Evolutionary conservation across 1,140 invertebrate genomes (phyloP).

Genomic region (Lepidurus couesii): DNA sequence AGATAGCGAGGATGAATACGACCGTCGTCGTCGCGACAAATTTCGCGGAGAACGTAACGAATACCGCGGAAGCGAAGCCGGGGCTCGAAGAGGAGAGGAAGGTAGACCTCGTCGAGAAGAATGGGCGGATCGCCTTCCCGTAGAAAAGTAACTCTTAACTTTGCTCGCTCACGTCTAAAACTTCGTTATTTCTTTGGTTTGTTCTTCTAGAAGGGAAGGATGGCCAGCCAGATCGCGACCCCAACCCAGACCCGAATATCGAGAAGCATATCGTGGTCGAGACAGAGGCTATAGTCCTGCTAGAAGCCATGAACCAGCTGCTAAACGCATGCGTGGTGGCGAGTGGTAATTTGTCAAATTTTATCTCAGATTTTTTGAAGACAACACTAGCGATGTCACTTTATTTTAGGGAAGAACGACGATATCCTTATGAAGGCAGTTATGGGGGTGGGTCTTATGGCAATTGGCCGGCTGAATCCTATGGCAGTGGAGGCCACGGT

Average conservation of each 20-base stretch:
- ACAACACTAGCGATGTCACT: neutral
- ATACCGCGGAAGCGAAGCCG: conserved; percentile 59
- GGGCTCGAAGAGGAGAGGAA: conserved; percentile 51
- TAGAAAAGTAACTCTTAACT: neutral
- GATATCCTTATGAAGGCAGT: conserved; percentile 41
- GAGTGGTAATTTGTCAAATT: conserved; percentile 55
- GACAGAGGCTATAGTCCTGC: conserved; percentile 66
- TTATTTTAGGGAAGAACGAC: conserved; percentile 42
- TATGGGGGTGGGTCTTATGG: conserved; percentile 40
- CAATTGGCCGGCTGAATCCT: conserved; percentile 23
- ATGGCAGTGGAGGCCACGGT: neutral
- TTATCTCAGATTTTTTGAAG: neutral
- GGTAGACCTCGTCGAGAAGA: conserved; percentile 59
- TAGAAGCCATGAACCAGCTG: conserved; percentile 67
- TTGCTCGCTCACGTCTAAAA: neutral
- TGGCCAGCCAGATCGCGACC: conserved; percentile 26
- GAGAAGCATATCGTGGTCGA: conserved; percentile 57
- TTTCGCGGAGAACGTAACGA: conserved; percentile 80
- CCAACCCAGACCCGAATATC: conserved; percentile 55
- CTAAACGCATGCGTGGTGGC: conserved; percentile 64
- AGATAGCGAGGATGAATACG: conserved; percentile 86
- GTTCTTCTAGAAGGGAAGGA: conserved; percentile 23
- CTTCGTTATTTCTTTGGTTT: neutral
- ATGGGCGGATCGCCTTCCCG: conserved; percentile 59
- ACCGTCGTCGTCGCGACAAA: conserved; percentile 78